Base-by-base conservation (phyloP, 2,797 vertebrate species). In the Bovichtus variegatus region DNA sequence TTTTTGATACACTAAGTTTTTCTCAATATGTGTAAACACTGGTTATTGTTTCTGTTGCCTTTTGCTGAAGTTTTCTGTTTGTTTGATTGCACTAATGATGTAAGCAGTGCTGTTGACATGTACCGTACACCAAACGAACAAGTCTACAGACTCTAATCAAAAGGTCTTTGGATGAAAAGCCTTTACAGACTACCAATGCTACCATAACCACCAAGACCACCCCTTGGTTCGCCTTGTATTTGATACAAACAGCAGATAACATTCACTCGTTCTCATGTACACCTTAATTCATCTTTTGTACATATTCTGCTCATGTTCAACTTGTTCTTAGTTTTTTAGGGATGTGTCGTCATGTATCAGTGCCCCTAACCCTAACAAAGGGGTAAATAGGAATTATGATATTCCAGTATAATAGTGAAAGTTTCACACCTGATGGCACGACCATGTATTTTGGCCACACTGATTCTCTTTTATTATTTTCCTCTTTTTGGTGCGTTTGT, bases 281-380 rank as follows among this genome's bases (percentile, higher is more conserved):
- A 67, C 65, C 38, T 79, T 69, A 19, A n/a, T 88, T 94, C 89
- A 93, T 94, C 87, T 91, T 93, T 94, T 96, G 95, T 97, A 96
- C 93, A 96, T 96, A 96, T 93, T 96, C 94, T 94, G 93, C 92
- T 93, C 91, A 93, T 80, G 71, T 93, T 93, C 85, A 31, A 46
- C 80, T 87, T 94, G 92, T 91, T 90, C 81, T 90, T 92, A 91
- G 90, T 94, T 96, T 94, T 92, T 78, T 95, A 93, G 94, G 95
- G 90, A 91, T 3, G 93, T 96, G 92, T 91, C 71, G 87, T 89
- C 86, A 87, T 88, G 84, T 91, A 81, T 82, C 64, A 57, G 49
- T 65, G 72, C 71, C 74, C 68, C 44, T 21, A 36, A 49, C 69
- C 61, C 71, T 85, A 76, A 93, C 61, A 21, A 59, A 78, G 55